Conservation (phyloP, 2,888 invertebrate species). For the Helleia helle region DNA sequence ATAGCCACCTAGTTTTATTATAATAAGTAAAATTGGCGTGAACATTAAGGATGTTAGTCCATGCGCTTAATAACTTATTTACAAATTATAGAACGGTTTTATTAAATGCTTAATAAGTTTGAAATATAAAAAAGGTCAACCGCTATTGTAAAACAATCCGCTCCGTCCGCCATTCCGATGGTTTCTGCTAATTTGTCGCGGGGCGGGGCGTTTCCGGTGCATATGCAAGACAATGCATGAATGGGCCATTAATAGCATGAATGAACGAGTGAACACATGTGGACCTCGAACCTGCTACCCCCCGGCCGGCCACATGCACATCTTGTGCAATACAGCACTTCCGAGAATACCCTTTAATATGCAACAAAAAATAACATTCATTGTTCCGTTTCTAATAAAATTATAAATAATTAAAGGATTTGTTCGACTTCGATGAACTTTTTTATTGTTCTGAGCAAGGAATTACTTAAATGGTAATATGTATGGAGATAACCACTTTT, state of each 20-base stretch:
- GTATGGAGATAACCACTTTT: too few species aligned
- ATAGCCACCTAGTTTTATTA: too few species aligned
- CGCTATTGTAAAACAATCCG: constrained; percentile 20
- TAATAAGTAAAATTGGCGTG: too few species aligned
- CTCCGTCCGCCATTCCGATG: constrained; percentile 26
- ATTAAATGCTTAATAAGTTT: too few species aligned
- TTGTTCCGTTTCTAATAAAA: constrained; percentile 8
- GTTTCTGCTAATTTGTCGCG: constrained; percentile 57
- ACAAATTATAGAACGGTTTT: too few species aligned
- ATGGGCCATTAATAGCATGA: constrained; percentile 67
- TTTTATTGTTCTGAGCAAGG: constrained; percentile 6
- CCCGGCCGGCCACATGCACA: constrained; percentile 36
- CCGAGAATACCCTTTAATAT: constrained; percentile 49
- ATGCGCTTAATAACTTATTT: too few species aligned
- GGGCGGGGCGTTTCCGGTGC: constrained; percentile 51
- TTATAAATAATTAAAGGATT: constrained; percentile 5
- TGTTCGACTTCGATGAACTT: constrained; percentile 5
- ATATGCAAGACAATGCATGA: constrained; percentile 68
- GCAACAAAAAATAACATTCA: constrained; percentile 18
- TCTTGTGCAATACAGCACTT: constrained; percentile 59
- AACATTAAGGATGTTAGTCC: too few species aligned
- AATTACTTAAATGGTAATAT: too few species aligned
- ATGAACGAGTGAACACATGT: constrained; percentile 68
- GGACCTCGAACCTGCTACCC: constrained; percentile 39
- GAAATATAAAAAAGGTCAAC: too few species aligned